These are phyloP conservation scores for Periophthalmodon schlosseri DNA, from an alignment of 2,113 vertebrate species.

Conservation along the genomic window DNA sequence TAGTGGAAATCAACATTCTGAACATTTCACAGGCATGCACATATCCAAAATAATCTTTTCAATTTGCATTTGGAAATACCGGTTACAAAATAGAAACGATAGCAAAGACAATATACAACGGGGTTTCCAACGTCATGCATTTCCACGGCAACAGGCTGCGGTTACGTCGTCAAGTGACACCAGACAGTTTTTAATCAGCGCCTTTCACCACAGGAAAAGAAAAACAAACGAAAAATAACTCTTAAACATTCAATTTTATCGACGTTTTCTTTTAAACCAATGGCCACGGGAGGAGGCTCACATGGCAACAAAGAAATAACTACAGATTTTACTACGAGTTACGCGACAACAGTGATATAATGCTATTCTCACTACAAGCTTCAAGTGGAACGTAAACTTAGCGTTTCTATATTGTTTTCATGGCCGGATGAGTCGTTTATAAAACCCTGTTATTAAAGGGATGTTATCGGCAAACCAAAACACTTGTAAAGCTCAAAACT, in stretches of 20 bases:
- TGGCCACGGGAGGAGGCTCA: conserved; percentile 72
- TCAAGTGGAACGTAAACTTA: conserved; percentile 61
- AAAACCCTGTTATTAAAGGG: conserved; percentile 67
- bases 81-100: conserved; percentile 77
- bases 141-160: conserved; percentile 69
- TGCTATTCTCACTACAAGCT: conserved; percentile 71
- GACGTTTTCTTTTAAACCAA: conserved; percentile 74
- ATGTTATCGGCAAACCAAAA: conserved; percentile 51
- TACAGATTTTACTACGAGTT: conserved; percentile 72
- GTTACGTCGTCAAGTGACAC: conserved; percentile 45
- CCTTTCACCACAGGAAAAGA: conserved; percentile 44
- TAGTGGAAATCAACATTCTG: conserved; percentile 71
- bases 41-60: conserved; percentile 78
- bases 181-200: conserved; percentile 37
- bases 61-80: conserved; percentile 79
- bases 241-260: conserved; percentile 71
- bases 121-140: conserved; percentile 74
- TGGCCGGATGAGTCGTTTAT: conserved; percentile 36
- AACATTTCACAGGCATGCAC: conserved; percentile 79
- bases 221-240: conserved; percentile 60
- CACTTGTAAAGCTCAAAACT: conserved; percentile 38
- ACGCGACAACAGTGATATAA: conserved; percentile 76
- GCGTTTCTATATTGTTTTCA: conserved; percentile 19
- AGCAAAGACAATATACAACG: conserved; percentile 74
- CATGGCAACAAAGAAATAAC: conserved; percentile 76